A percentile compares a stretch with the other conserved stretches of the same genome.
Conservation (phyloP, 1,140 invertebrate species). For the Drosophila leontia region DNA sequence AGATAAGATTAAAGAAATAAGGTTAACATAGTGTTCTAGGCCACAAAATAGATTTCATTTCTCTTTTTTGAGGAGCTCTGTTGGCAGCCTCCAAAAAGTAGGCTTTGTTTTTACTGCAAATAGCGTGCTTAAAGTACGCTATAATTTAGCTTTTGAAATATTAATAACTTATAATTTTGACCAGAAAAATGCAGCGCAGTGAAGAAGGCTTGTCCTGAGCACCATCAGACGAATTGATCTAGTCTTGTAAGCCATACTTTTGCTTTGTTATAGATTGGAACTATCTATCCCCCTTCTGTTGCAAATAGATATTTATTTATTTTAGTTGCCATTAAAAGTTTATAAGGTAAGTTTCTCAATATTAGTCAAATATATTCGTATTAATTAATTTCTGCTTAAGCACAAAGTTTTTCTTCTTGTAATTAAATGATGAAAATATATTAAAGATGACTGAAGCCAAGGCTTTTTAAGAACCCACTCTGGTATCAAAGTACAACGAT, state of each 20-base stretch:
- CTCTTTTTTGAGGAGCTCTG: background rate
- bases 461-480: background rate
- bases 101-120: background rate
- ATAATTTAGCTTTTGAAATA: background rate
- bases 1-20: background rate
- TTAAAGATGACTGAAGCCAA: background rate
- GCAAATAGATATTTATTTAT: no score
- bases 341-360: no score
- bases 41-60: background rate
- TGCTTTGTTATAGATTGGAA: background rate
- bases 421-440: background rate
- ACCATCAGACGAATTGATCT: accelerated
- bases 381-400: background rate
- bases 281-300: no score
- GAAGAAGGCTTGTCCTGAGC: background rate
- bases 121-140: no score
- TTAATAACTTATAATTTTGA: background rate
- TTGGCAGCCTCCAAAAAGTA: background rate
- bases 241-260: background rate
- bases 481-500: background rate
- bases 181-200: no score
- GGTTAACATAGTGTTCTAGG: background rate
- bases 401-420: background rate
- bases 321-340: no score
- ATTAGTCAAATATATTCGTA: no score